Conservation (phyloP, 2,113 vertebrate species). For the Anthoscopus minutus region DNA sequence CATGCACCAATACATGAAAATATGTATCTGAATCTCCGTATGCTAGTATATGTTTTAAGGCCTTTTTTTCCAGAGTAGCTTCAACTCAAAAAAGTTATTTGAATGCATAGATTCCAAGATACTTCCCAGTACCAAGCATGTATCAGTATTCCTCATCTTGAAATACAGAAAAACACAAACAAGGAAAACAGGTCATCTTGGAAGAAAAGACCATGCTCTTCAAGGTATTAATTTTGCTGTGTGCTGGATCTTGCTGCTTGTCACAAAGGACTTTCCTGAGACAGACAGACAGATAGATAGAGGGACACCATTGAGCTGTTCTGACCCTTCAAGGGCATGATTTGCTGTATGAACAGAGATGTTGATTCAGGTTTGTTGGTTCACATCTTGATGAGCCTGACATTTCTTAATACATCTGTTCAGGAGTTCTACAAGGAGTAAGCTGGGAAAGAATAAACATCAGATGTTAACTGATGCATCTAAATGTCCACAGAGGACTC, state of each 20-base stretch:
- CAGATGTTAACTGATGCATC: background rate
- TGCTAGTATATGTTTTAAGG: background rate
- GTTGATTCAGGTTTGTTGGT: background rate
- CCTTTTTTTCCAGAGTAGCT: background rate
- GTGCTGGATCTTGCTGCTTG: background rate
- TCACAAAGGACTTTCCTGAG: background rate
- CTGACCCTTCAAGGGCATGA: background rate
- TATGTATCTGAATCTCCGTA: background rate
- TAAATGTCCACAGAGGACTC: background rate
- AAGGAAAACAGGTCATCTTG: background rate
- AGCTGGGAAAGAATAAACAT: background rate
- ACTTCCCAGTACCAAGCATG: background rate
- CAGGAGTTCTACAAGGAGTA: background rate
- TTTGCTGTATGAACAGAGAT: background rate
- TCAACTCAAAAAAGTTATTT: background rate
- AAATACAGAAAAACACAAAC: background rate
- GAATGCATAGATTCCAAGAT: background rate
- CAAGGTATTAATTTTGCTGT: rapidly evolving
- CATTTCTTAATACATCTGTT: background rate
- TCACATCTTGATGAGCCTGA: background rate
- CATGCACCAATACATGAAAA: background rate
- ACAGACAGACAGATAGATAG: background rate
- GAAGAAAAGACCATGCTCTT: background rate
- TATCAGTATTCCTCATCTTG: background rate
- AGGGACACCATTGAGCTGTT: background rate